phyloP scores from a whole-genome alignment of 2,113 vertebrate species.

The Crotalus helleri region DNA sequence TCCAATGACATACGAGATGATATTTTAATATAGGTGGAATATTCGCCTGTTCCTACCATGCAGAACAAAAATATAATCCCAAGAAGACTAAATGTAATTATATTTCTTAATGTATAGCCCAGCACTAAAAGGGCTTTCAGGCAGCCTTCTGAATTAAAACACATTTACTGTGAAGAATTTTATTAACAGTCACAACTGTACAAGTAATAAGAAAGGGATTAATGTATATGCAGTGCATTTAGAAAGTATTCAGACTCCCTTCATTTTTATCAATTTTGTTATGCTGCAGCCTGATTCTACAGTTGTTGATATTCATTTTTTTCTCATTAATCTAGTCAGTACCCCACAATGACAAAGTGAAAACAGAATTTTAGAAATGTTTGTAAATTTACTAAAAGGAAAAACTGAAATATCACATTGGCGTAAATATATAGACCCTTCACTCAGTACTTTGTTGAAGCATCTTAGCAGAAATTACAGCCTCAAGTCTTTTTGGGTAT shows the following conservation, averaged over 20 bases:
- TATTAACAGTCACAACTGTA: not conserved
- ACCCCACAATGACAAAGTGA: not conserved
- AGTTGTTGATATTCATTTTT: not conserved
- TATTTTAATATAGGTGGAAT: not conserved
- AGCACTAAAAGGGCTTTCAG: not conserved
- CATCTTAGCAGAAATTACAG: not conserved
- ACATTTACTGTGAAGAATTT: not conserved
- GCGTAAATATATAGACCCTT: not conserved
- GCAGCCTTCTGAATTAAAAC: not conserved
- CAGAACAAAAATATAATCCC: not conserved
- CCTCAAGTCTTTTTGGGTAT: not conserved
- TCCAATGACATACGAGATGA: not conserved
- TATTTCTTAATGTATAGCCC: not conserved
- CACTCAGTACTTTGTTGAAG: not conserved
- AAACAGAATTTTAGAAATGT: not conserved
- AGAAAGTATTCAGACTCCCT: not conserved
- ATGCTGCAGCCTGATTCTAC: not conserved
- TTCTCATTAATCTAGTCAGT: not conserved
- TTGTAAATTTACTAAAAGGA: not conserved
- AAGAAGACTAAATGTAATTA: not conserved
- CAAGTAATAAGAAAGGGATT: constrained; percentile 23
- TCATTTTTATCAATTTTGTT: not conserved
- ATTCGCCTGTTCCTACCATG: not conserved
- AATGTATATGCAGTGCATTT: not conserved
- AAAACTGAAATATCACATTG: not conserved